A percentile compares a stretch with the other conserved stretches of the same genome.
phyloP scores from a whole-genome alignment of 2,888 invertebrate genomes.

The Ennomos erosarius region DNA sequence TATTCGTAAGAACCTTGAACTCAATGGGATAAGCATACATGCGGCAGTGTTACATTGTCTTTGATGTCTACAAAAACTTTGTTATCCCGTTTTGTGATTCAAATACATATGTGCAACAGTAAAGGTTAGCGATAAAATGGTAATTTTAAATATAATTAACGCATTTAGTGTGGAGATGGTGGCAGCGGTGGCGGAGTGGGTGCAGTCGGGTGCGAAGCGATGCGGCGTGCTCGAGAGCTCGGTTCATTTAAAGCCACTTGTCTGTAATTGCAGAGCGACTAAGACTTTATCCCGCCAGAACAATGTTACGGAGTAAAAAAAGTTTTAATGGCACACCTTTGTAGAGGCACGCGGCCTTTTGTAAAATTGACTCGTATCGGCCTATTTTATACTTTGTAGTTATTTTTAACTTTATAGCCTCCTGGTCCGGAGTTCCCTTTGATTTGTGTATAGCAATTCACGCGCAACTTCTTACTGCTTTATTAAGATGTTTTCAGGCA shows the following conservation, averaged over 20 bases:
- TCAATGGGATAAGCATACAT: constrained; percentile 23
- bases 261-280: constrained; percentile 83
- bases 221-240: constrained; percentile 83
- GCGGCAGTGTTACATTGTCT: constrained; percentile 12
- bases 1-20: constrained; percentile 38
- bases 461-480: too few species aligned
- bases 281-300: constrained; percentile 75
- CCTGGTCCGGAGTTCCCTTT: neutral
- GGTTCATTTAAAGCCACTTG: constrained; percentile 84
- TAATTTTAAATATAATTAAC: constrained; percentile 73
- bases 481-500: too few species aligned
- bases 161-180: constrained; percentile 66
- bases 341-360: constrained; percentile 52
- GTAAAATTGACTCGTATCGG: constrained; percentile 49
- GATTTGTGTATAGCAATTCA: neutral
- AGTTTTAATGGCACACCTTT: constrained; percentile 78
- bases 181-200: constrained; percentile 63
- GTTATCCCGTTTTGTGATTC: constrained; percentile 33
- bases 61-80: constrained; percentile 20
- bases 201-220: constrained; percentile 74
- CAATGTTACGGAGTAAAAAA: constrained; percentile 74
- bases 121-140: constrained; percentile 51
- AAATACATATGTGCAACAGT: constrained; percentile 33
- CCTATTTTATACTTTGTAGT: constrained; percentile 34
- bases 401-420: constrained; percentile 6